A percentile compares a stretch with the other conserved stretches of the same genome.
phyloP scores from a whole-genome alignment of 2,113 vertebrate species.

The Melierax canorus region DNA sequence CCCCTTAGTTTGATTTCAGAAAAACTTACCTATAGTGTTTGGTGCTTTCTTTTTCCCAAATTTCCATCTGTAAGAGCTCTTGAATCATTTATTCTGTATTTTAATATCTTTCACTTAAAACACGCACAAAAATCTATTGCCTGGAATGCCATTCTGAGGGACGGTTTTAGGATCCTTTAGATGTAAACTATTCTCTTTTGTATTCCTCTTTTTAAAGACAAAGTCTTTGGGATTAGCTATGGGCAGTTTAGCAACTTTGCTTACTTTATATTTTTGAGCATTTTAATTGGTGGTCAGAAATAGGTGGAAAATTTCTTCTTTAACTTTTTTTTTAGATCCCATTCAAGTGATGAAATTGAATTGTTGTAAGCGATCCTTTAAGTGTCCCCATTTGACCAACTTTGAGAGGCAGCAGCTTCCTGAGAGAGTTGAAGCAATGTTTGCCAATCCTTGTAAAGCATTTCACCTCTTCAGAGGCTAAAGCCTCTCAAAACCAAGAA shows the following conservation, averaged over 20 bases:
- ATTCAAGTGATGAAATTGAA: neutral
- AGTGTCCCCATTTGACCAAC: constrained; percentile 57
- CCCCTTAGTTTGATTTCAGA: constrained; percentile 36
- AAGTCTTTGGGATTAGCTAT: neutral
- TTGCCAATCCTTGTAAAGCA: constrained; percentile 76
- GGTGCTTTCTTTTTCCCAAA: constrained; percentile 5
- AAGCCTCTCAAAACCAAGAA: constrained; percentile 81
- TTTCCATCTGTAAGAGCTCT: constrained; percentile 35
- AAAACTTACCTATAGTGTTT: constrained; percentile 15
- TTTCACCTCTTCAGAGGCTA: constrained; percentile 78
- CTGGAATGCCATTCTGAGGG: neutral
- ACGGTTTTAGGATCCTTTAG: neutral
- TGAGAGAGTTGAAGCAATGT: constrained; percentile 58
- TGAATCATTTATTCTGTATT: constrained; percentile 54
- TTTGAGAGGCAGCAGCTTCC: constrained; percentile 59
- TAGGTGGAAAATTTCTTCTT: neutral
- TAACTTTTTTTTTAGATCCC: neutral
- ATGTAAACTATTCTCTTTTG: neutral
- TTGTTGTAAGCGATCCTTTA: constrained; percentile 49
- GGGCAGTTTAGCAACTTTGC: neutral
- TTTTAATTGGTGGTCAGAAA: neutral
- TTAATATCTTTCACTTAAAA: constrained; percentile 51
- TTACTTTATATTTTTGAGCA: neutral
- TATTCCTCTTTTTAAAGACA: neutral
- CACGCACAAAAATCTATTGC: neutral